Evolutionary conservation across 2,888 invertebrate genomes (phyloP).

Genomic region (Himalopsyche tibetana): DNA sequence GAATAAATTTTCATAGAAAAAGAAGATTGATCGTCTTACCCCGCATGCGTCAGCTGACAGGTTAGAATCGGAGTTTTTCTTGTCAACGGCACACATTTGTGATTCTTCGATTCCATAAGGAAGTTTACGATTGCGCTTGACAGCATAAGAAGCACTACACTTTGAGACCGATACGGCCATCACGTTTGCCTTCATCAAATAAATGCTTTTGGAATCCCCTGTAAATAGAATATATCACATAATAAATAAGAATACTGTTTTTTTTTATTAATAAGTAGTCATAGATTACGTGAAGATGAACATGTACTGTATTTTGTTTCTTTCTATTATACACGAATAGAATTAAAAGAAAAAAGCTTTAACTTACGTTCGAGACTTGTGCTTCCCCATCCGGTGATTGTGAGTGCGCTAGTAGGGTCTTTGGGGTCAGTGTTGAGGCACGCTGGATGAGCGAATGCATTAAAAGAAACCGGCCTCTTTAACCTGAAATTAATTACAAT

Average conservation of each 20-base stretch:
- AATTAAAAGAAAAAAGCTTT: neutral
- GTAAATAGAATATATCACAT: constrained; percentile 57
- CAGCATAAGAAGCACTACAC: constrained; percentile 70
- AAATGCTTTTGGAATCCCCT: constrained; percentile 70
- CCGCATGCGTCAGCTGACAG: constrained; percentile 67
- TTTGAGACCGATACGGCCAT: constrained; percentile 67
- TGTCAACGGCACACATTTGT: constrained; percentile 74
- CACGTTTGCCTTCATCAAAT: constrained; percentile 72
- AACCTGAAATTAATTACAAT: constrained; percentile 68
- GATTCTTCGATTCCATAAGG: constrained; percentile 70
- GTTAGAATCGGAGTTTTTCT: constrained; percentile 70
- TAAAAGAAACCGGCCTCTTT: constrained; percentile 68
- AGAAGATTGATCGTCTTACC: constrained; percentile 2
- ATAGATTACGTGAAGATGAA: too few relatives aligned
- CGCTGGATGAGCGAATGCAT: constrained; percentile 69
- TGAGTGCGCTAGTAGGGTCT: constrained; percentile 69
- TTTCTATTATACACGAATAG: too few relatives aligned
- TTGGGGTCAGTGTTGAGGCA: constrained; percentile 70
- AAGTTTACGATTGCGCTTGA: constrained; percentile 66
- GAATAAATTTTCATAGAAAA: too few relatives aligned
- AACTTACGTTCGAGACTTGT: constrained; percentile 68
- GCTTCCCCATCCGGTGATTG: constrained; percentile 74
- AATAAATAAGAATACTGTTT: neutral
- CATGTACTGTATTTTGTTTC: too few relatives aligned
- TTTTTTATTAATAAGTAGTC: too few relatives aligned